Base-by-base conservation (phyloP, 1,140 invertebrate species). In the Apis cerana region DNA sequence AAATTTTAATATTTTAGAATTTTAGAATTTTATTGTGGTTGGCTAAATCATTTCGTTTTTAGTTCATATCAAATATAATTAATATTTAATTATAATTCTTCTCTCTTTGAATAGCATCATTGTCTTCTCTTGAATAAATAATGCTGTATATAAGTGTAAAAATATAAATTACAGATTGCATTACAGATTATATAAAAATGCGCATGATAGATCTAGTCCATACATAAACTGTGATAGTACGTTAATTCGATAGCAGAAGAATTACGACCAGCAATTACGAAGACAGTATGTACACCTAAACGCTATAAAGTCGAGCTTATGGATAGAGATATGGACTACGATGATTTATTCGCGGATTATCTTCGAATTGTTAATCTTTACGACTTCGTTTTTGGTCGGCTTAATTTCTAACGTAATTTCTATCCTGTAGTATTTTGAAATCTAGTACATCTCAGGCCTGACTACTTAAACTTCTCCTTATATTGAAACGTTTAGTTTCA, bases 241-340 rank as follows among this genome's bases (percentile, higher is more conserved):
- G 19, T 7, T 33, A 21, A 71, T 71, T 71, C 52, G 52, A 15
- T 58, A 11, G 23, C 0, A 23, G 17, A 52, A 58, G 19, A 71
- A 12, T 71, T 71, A 71, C 50, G 19, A 43, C 50, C 70, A 48
- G 27, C 64, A 23, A 64, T 64, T 64, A 12, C 27, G 11, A 48
- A 33, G 52, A 71, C 54, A n/a, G 52, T 21, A 43, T 33, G 27
- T 71, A n/a, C 52, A 71, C 5, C 70, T 7, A 43, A 7, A 43
- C 33, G 5, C 27, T 33, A 21, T 71, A 71, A 71, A 33, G 52
- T 56, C 70, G 70, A 71, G 27, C 58, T 71, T 71, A 71, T 56
- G 70, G 52, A 71, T 52, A 19, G 19, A 23, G 15, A 71, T 56
- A 56, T n/a, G 50, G 70, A 23, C 33, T 11, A 21, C 5, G 1